Evolutionary conservation across 2,888 invertebrate genomes (phyloP).

Genomic region (Lathronympha strigana): DNA sequence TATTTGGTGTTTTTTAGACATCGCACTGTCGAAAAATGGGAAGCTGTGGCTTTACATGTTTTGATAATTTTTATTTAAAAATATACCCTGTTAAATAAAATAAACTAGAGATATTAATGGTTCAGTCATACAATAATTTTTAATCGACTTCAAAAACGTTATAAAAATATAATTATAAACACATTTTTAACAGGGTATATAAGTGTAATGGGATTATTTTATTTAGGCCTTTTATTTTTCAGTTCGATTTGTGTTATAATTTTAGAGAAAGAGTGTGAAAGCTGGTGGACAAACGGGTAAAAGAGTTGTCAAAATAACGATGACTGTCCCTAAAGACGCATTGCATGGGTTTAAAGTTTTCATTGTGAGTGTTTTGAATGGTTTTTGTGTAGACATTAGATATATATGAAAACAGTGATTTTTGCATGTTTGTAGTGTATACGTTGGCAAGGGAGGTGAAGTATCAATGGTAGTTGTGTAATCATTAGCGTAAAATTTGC

Average conservation of each 20-base stretch:
- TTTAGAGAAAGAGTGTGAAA: constrained; percentile 35
- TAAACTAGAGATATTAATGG: not conserved
- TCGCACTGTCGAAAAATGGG: constrained; percentile 6
- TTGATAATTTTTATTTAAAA: constrained; percentile 1
- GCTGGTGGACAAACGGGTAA: constrained; percentile 32
- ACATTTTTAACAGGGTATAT: not conserved
- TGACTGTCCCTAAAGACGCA: constrained; percentile 21
- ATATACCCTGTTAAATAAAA: constrained; percentile 6
- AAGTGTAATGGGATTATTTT: constrained; percentile 15
- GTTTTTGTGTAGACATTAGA: constrained; percentile 26
- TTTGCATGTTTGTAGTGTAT: constrained; percentile 23
- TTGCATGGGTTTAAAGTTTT: constrained; percentile 39
- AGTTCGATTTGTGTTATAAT: constrained; percentile 37
- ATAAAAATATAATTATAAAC: not conserved
- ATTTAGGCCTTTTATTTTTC: constrained; percentile 37
- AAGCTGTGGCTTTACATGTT: constrained; percentile 9
- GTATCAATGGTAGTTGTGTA: not conserved
- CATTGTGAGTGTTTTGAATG: constrained; percentile 26
- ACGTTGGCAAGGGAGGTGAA: not conserved
- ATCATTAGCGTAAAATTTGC: too few species aligned
- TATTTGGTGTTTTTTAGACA: constrained; percentile 17
- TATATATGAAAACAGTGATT: constrained; percentile 3
- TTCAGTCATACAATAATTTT: too few species aligned
- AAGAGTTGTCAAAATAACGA: constrained; percentile 31
- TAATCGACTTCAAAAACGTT: too few species aligned